Conservation (phyloP, 2,888 invertebrate genomes). For the Trachelus iudaicus region DNA sequence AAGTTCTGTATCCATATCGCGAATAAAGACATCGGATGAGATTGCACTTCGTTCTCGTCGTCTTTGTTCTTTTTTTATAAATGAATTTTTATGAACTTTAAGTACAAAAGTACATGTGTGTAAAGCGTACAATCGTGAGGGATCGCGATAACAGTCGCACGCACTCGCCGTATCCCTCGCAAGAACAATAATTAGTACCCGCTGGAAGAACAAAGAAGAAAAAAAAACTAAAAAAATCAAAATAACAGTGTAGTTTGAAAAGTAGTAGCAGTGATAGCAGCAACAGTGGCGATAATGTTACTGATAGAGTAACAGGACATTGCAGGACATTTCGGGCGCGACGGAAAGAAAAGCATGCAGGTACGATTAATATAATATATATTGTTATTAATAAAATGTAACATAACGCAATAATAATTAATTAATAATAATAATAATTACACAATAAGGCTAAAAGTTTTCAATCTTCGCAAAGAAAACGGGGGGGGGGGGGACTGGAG, state of each 20-base stretch:
- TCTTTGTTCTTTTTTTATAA: neutral
- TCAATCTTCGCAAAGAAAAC: slow-evolving; percentile 45
- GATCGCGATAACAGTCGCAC: neutral
- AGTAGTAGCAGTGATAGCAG: neutral
- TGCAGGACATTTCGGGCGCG: slow-evolving; percentile 12
- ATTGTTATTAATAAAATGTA: slow-evolving; percentile 65
- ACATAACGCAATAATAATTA: slow-evolving; percentile 63
- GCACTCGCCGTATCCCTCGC: neutral
- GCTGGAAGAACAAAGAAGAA: neutral
- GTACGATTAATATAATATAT: slow-evolving; percentile 60
- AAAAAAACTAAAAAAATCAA: neutral
- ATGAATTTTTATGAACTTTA: slow-evolving; percentile 3
- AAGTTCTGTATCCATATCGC: neutral
- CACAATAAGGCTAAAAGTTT: slow-evolving; percentile 53
- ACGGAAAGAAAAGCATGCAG: slow-evolving; percentile 45
- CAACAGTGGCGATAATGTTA: neutral
- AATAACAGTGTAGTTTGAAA: neutral
- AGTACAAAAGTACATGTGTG: slow-evolving; percentile 1
- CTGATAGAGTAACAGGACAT: neutral
- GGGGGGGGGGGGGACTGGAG: neutral
- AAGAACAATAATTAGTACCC: neutral
- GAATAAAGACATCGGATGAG: neutral
- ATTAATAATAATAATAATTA: slow-evolving; percentile 56
- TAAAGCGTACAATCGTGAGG: neutral
- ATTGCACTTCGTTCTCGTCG: neutral